phyloP scores from a whole-genome alignment of 2,888 invertebrate genomes.

The Baronia brevicornis region DNA sequence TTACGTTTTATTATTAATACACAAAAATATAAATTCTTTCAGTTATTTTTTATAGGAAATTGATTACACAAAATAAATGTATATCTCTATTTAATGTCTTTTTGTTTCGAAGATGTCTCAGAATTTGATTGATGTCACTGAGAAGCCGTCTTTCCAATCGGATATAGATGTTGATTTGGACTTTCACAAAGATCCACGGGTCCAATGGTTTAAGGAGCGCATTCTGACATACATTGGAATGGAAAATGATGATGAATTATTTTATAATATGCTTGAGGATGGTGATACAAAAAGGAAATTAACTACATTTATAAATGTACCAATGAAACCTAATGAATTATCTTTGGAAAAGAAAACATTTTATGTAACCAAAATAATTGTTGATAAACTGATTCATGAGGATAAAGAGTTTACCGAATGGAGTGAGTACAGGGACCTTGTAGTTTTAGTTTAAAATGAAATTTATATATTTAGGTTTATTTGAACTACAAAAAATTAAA shows the following conservation, averaged over 20 bases:
- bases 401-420: conserved; percentile 86
- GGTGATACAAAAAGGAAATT: conserved; percentile 66
- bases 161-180: conserved; percentile 27
- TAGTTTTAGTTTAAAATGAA: conserved; percentile 2
- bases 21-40: too few relatives aligned
- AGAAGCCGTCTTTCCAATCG: conserved; percentile 10
- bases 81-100: conserved; percentile 12
- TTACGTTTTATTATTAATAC: too few relatives aligned
- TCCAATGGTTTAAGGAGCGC: conserved; percentile 81
- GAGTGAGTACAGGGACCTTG: too few relatives aligned
- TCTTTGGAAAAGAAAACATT: conserved; percentile 75
- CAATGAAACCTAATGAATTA: conserved; percentile 43
- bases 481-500: too few relatives aligned
- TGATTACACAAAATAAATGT: too few relatives aligned
- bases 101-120: conserved; percentile 10
- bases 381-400: conserved; percentile 79
- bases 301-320: conserved; percentile 32
- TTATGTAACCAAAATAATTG: conserved; percentile 81
- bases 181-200: conserved; percentile 68
- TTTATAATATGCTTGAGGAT: conserved; percentile 76
- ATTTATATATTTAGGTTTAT: not conserved
- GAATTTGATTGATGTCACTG: conserved; percentile 13
- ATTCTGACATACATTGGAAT: conserved; percentile 75
- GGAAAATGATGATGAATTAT: conserved; percentile 69
- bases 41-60: too few relatives aligned